Evolutionary conservation across 2,888 invertebrate species (phyloP).

Genomic region (Nomada lathburiana): DNA sequence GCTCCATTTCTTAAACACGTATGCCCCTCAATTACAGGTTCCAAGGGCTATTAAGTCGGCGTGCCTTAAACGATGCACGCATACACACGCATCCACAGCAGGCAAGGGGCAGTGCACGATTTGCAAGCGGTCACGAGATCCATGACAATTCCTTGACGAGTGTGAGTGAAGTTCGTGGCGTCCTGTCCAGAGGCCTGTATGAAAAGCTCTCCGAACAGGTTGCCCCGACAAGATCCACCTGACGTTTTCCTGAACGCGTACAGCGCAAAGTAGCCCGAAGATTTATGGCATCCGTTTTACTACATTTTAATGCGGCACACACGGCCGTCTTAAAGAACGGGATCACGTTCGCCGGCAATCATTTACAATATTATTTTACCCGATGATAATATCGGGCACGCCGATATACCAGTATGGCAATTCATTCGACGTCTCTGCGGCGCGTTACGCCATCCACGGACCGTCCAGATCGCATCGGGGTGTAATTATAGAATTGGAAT

Average conservation of each 20-base stretch:
- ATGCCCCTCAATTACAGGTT: slow-evolving; percentile 46
- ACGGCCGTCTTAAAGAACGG: slow-evolving; percentile 66
- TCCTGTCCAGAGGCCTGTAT: slow-evolving; percentile 10
- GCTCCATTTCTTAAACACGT: slow-evolving; percentile 53
- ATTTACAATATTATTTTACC: slow-evolving; percentile 63
- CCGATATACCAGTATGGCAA: slow-evolving; percentile 14
- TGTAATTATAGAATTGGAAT: slow-evolving; percentile 40
- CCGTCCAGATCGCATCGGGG: slow-evolving; percentile 9
- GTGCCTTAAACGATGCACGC: not conserved
- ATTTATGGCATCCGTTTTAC: slow-evolving; percentile 69
- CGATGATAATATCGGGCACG: slow-evolving; percentile 58
- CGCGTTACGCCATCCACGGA: slow-evolving; percentile 16
- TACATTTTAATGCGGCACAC: slow-evolving; percentile 64
- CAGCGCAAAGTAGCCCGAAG: slow-evolving; percentile 58
- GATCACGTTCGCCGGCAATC: slow-evolving; percentile 64
- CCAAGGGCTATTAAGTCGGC: slow-evolving; percentile 57
- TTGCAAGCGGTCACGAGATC: slow-evolving; percentile 40
- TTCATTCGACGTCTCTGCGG: slow-evolving; percentile 19
- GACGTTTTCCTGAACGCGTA: slow-evolving; percentile 53
- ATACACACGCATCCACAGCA: not conserved
- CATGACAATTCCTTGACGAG: slow-evolving; percentile 51
- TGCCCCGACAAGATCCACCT: slow-evolving; percentile 41
- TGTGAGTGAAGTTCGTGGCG: slow-evolving; percentile 34
- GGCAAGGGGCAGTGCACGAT: slow-evolving; percentile 31
- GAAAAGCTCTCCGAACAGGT: slow-evolving; percentile 58